Evolutionary conservation across 2,888 invertebrate species (phyloP).

Genomic region (Podotricha telesiphe): DNA sequence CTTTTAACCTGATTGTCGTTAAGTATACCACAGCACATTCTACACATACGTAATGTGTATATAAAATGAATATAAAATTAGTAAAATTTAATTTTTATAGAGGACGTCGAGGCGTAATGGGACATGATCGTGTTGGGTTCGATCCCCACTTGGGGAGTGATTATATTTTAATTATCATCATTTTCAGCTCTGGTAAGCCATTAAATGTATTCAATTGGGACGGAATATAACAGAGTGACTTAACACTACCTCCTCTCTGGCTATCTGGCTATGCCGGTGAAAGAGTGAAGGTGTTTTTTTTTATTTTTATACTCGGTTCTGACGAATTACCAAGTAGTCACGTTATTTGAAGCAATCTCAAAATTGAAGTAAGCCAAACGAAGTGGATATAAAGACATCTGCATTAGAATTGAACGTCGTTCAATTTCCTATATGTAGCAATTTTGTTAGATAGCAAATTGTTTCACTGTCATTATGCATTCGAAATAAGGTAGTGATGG

Average conservation of each 20-base stretch:
- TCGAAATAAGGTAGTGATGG: conserved; percentile 63
- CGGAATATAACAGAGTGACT: no score
- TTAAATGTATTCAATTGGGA: no score
- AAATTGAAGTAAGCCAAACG: background rate
- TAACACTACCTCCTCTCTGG: no score
- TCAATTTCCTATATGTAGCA: conserved; percentile 43
- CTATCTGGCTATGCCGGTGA: no score
- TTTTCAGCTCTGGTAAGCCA: no score
- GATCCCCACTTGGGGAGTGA: no score
- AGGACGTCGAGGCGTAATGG: no score
- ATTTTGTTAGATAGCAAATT: conserved; percentile 47
- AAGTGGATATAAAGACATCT: conserved; percentile 32
- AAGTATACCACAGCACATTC: background rate
- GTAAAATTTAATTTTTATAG: no score
- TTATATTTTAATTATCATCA: no score
- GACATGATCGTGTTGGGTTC: no score
- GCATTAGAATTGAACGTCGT: conserved; percentile 42
- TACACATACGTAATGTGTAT: background rate
- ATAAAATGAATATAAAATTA: background rate
- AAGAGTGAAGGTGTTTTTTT: no score
- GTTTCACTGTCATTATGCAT: conserved; percentile 58
- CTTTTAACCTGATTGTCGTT: background rate
- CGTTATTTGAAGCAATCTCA: background rate
- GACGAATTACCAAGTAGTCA: background rate
- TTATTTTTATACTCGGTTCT: background rate